Evolutionary conservation across 2,113 vertebrate species (phyloP), one percentile per base, ranked within the genome.

Genomic region (Prochilodus magdalenae): DNA sequence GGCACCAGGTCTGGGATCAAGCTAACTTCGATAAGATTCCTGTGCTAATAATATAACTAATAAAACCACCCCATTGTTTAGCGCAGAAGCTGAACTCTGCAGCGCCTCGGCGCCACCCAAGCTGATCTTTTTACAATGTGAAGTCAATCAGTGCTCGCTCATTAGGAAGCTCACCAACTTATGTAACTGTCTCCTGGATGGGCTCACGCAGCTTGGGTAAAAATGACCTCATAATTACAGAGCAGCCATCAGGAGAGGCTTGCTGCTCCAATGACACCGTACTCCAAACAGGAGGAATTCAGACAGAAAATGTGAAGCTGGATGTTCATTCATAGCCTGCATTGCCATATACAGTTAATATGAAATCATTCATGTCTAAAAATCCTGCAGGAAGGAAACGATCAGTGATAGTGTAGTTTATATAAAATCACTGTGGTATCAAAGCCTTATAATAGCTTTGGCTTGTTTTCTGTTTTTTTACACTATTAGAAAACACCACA

Each of bases 131-230:
- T 87, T 85, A 84, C 85, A 81, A 79, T 76, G 74, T 90, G 84
- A 91, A 93, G 90, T 94, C 93, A 93, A 93, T 94, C 94, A 94
- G 89, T 93, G 93, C 89, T 92, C 90, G 91, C 92, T 94, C 93
- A 94, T 94, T 94, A 95, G 91, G 93, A 94, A 90, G 91, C 93
- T 94, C 92, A 92, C 89, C 91, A 93, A 93, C 91, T 93, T 92
- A 90, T 94, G 93, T 93, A 93, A 86, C 88, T 93, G 91, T 93
- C 93, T 88, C 87, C 89, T 92, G 92, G 91, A 93, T 93, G 91
- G 90, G 90, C 93, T 92, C 92, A 90, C 90, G 88, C 93, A 88
- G 89, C 89, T 88, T 90, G 90, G 89, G 90, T 90, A 92, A 90
- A 93, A 93, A 94, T 93, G 90, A 92, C 92, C 93, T 93, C 91